phyloP scores from a whole-genome alignment of 2,888 invertebrate genomes.

The Cistogaster globosa region DNA sequence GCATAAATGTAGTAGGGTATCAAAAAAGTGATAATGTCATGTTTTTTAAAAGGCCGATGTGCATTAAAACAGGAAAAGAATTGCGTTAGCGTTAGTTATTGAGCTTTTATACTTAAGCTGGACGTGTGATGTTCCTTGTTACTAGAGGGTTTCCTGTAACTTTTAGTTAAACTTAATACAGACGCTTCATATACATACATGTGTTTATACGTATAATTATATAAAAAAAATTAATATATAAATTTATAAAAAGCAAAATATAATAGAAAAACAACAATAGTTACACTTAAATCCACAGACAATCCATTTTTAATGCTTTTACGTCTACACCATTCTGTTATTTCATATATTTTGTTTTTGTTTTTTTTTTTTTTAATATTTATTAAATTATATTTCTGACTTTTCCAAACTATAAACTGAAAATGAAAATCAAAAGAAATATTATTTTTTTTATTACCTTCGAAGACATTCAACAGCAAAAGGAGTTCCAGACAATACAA shows the following conservation, averaged over 20 bases:
- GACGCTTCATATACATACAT: neutral
- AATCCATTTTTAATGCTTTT: constrained; percentile 35
- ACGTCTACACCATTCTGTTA: constrained; percentile 38
- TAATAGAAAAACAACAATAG: neutral
- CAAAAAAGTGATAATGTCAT: no score
- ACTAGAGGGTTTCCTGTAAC: no score
- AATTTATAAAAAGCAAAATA: neutral
- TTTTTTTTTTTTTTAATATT: constrained; percentile 50
- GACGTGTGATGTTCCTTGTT: no score
- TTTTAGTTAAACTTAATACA: no score
- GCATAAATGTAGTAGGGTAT: no score
- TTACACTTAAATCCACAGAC: constrained; percentile 17
- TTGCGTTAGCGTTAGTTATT: no score
- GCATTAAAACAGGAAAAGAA: no score
- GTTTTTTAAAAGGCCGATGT: no score
- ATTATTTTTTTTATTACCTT: constrained; percentile 57
- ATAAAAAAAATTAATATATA: constrained; percentile 21
- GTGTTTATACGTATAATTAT: constrained; percentile 28
- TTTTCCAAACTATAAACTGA: constrained; percentile 20
- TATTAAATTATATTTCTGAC: constrained; percentile 65
- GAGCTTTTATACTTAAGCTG: no score
- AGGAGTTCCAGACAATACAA: constrained; percentile 34
- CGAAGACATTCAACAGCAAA: constrained; percentile 22
- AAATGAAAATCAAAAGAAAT: constrained; percentile 39
- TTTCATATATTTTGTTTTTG: neutral